These are phyloP conservation scores for Brachyrhaphis roseni DNA, from an alignment of 2,797 vertebrate species.

Conservation along the genomic window DNA sequence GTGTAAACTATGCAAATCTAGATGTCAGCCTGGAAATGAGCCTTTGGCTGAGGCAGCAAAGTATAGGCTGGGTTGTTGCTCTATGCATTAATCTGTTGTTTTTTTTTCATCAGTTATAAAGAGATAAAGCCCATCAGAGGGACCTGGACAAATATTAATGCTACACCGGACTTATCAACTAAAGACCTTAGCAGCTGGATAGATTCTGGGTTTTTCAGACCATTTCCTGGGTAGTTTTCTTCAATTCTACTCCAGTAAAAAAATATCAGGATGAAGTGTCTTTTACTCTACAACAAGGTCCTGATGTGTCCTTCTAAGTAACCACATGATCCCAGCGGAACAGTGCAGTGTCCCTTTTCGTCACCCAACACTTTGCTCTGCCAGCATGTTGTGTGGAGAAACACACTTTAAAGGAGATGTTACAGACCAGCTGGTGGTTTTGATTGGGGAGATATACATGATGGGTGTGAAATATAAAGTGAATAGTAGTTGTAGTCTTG, in stretches of 20 bases:
- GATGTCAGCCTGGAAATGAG: neutral
- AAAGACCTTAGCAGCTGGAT: neutral
- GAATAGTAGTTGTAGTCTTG: neutral
- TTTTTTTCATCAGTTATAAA: conserved; percentile 1
- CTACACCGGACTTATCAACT: neutral
- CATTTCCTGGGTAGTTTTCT: neutral
- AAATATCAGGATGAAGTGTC: neutral
- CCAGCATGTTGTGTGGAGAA: neutral
- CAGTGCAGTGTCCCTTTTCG: neutral
- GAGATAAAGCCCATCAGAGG: neutral
- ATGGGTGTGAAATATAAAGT: neutral
- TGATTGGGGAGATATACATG: neutral
- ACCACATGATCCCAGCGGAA: neutral
- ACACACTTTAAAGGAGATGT: neutral
- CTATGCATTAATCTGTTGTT: neutral
- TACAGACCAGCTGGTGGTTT: neutral
- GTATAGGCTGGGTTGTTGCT: conserved; percentile 6
- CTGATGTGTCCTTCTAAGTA: neutral
- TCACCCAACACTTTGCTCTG: neutral
- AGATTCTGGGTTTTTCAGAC: neutral
- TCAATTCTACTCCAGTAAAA: neutral
- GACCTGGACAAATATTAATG: neutral
- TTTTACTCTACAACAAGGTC: neutral
- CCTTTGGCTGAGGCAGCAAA: neutral
- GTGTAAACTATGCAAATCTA: conserved; percentile 28